phyloP scores from a whole-genome alignment of 2,113 vertebrate species.

The Podarcis cretensis region DNA sequence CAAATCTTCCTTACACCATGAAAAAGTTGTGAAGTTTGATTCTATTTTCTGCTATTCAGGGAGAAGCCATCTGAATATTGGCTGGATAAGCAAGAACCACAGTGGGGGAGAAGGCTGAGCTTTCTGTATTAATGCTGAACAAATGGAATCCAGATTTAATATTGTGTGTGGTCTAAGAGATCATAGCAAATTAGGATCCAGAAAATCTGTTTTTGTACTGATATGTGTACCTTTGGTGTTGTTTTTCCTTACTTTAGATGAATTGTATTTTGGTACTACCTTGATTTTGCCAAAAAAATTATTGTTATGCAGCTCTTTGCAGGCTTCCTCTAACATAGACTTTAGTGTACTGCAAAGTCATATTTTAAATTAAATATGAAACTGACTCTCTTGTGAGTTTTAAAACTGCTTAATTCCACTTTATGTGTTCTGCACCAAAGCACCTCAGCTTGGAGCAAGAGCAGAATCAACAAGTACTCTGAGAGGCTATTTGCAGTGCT shows the following conservation, averaged over 20 bases:
- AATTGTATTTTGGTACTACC: not conserved
- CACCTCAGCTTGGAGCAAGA: not conserved
- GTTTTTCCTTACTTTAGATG: not conserved
- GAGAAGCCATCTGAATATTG: not conserved
- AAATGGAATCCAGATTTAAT: slow-evolving; percentile 26
- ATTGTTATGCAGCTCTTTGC: not conserved
- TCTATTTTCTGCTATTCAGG: slow-evolving; percentile 1
- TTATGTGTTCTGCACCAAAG: slow-evolving; percentile 20
- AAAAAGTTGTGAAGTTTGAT: not conserved
- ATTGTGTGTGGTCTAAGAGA: slow-evolving; percentile 1
- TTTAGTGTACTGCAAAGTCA: not conserved
- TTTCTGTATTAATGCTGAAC: not conserved
- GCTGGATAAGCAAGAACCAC: not conserved
- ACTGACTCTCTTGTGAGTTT: slow-evolving; percentile 26
- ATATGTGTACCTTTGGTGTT: not conserved
- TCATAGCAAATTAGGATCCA: not conserved
- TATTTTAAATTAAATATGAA: slow-evolving; percentile 40
- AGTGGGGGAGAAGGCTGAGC: not conserved
- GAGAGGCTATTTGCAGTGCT: slow-evolving; percentile 10
- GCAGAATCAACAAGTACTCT: slow-evolving; percentile 17
- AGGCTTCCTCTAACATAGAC: not conserved
- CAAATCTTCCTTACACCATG: not conserved
- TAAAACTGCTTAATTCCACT: slow-evolving; percentile 11
- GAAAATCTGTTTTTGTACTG: not conserved
- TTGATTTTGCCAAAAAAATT: not conserved